Base-by-base conservation (phyloP, 53 echinoderm and acorn worm species). In the Echinometra lucunter region DNA sequence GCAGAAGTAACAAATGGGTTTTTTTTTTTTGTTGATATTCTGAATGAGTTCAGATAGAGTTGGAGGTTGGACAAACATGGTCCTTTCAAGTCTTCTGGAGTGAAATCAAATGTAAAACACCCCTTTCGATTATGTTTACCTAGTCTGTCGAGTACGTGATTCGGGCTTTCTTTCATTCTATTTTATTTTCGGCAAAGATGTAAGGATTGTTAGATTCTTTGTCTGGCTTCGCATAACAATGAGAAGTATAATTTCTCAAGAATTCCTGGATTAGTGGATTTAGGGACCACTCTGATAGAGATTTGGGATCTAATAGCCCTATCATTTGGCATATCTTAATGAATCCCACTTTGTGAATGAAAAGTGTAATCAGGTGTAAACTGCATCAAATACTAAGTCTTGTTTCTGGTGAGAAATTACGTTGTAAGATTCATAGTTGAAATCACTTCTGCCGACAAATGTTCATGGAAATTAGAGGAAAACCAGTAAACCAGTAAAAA, bases 151-250 rank as follows among this genome's bases (percentile, higher is more conserved):
- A 78, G 42, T 38, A 42, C 38, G 21, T 38, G 78, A 78, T 78
- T 42, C 78, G 19, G 38, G 19, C 78, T 40, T 42, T 78, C 78
- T 19, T 38, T 78, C 40, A 78, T 21, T 38, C 6, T 38, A 21
- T 78, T 38, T 78, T 78, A 75, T 78, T 40, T n/a, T 78, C 78
- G 78, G 78, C 78, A 78, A 40, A 78, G 78, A 78, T 78, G 78
- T 78, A 40, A 78, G 78, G 69, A 69, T 78, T 21, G 3, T 42
- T 42, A 1, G 18, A 23, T 40, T 78, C 19, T 21, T 42, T 17
- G 6, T 16, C 23, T 38, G 42, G 38, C 21, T 38, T 19, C 8
- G 69, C 19, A 0, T 78, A 19, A n/a, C 19, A 38, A 78, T 38
- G 78, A 78, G 38, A 69, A 38, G 7, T 40, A 78, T 42, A 78